phyloP scores from a whole-genome alignment of 2,888 invertebrate species.

The Synergus umbraculus region DNA sequence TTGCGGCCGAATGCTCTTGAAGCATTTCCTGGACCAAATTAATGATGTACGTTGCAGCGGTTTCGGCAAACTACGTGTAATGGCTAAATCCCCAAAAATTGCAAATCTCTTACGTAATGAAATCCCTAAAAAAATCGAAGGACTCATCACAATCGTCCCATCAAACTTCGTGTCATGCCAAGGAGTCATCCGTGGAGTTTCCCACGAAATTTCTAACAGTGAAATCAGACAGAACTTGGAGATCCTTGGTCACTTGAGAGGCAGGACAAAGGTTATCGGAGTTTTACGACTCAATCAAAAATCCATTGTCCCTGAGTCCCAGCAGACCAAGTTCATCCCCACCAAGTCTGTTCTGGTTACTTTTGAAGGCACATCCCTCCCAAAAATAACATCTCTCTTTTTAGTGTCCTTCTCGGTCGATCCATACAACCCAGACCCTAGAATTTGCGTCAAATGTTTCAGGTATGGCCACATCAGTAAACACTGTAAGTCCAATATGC shows the following conservation, averaged over 20 bases:
- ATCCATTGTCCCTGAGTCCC: neutral
- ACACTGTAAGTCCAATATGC: too few relatives aligned
- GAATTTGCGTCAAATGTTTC: too few relatives aligned
- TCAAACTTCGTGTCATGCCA: too few relatives aligned
- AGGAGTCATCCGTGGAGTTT: too few relatives aligned
- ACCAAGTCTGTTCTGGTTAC: neutral
- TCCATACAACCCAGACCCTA: neutral
- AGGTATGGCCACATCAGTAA: too few relatives aligned
- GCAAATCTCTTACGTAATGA: too few relatives aligned
- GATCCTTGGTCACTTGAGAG: too few relatives aligned
- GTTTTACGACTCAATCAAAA: neutral
- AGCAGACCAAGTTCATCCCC: neutral
- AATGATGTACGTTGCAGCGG: neutral
- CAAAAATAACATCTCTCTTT: too few relatives aligned
- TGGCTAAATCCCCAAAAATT: neutral
- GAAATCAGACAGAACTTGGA: too few relatives aligned
- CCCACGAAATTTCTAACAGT: too few relatives aligned
- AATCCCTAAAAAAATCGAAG: too few relatives aligned
- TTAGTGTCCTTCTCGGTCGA: neutral
- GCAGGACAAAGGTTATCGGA: neutral
- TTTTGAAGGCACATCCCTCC: neutral
- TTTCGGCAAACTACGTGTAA: neutral
- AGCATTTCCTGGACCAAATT: neutral
- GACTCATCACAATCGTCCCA: too few relatives aligned
- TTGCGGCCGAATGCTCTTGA: neutral